Conservation (phyloP, 2,797 vertebrate species). For the Anolis apletophallus region DNA sequence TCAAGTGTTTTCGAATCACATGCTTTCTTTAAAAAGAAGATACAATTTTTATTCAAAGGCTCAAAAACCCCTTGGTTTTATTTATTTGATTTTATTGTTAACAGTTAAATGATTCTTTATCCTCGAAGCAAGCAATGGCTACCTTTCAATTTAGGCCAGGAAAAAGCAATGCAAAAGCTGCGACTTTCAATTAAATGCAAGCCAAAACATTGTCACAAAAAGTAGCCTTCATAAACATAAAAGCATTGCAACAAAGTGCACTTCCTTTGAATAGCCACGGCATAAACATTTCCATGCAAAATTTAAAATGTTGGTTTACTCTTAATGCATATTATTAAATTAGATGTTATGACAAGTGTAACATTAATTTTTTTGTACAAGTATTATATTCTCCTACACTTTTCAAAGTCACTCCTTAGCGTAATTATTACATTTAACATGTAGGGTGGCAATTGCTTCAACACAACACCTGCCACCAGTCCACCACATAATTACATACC, state of each 20-base stretch:
- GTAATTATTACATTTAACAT: conserved; percentile 64
- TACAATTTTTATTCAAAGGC: conserved; percentile 3
- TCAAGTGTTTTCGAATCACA: conserved; percentile 13
- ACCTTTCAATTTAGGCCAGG: conserved; percentile 56
- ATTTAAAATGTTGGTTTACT: conserved; percentile 45
- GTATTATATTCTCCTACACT: conserved; percentile 29
- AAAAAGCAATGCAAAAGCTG: conserved; percentile 49
- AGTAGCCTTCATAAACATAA: conserved; percentile 56
- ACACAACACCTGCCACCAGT: conserved; percentile 78
- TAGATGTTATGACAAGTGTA: conserved; percentile 50
- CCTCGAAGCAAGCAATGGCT: conserved; percentile 35
- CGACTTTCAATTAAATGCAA: conserved; percentile 49
- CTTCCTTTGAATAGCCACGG: conserved; percentile 44
- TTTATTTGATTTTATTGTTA: conserved; percentile 11
- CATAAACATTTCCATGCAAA: conserved; percentile 44
- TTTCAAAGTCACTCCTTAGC: conserved; percentile 57
- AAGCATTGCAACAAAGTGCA: conserved; percentile 24
- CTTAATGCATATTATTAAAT: conserved; percentile 46
- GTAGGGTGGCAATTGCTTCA: conserved; percentile 80
- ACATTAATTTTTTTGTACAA: conserved; percentile 29
- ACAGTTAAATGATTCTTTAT: conserved; percentile 15
- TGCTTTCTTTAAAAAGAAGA: conserved; percentile 28
- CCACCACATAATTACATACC: conserved; percentile 85
- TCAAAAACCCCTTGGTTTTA: conserved; percentile 31
- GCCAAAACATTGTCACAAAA: conserved; percentile 50